Evolutionary conservation across 2,113 vertebrate genomes (phyloP).

Genomic region (Larimichthys polyactis): DNA sequence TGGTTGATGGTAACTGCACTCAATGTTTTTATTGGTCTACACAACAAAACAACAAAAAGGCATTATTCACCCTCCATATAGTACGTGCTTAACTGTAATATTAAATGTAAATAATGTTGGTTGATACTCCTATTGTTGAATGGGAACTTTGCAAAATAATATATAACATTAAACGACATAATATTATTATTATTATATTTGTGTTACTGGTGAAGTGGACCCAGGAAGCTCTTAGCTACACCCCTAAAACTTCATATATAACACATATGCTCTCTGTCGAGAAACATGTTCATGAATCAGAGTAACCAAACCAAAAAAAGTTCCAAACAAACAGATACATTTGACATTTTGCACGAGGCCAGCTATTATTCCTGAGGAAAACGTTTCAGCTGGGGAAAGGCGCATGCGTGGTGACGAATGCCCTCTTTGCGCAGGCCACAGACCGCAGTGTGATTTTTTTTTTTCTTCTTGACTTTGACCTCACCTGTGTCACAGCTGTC

Average conservation of each 20-base stretch:
- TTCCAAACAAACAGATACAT: neutral
- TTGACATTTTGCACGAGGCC: neutral
- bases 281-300: neutral
- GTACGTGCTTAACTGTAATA: too few species aligned
- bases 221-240: neutral
- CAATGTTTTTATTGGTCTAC: too few species aligned
- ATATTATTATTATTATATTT: too few species aligned
- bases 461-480: neutral
- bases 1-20: neutral
- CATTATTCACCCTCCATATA: too few species aligned
- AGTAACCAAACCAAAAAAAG: neutral
- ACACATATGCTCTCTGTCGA: neutral
- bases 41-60: too few species aligned
- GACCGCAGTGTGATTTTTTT: neutral
- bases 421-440: neutral
- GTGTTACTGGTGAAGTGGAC: neutral
- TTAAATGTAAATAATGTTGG: too few species aligned
- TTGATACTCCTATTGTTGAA: too few species aligned
- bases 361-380: neutral
- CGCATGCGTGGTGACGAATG: constrained; percentile 18
- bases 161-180: too few species aligned
- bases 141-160: too few species aligned
- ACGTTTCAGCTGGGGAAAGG: neutral
- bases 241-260: constrained; percentile 7
- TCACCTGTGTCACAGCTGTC: constrained; percentile 64